Percentiles rank a stretch among this genome's conserved stretches.
These are phyloP conservation scores for Sterna hirundo DNA, from an alignment of 2,113 vertebrate genomes.

Conservation along the genomic window DNA sequence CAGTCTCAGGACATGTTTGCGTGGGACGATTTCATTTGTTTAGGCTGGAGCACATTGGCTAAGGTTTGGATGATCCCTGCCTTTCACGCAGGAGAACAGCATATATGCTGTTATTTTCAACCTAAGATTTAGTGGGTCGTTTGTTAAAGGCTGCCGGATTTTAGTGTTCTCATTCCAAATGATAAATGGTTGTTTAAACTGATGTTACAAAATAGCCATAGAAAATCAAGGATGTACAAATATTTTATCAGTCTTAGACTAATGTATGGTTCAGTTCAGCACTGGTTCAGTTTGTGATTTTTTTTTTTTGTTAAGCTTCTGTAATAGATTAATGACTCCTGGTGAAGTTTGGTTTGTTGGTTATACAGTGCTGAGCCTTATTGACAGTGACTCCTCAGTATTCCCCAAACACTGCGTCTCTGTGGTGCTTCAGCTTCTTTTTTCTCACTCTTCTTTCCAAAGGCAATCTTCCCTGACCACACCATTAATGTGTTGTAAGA, in stretches of 20 bases:
- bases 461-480: neutral
- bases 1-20: neutral
- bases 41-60: neutral
- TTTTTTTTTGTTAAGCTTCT: neutral
- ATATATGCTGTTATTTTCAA: neutral
- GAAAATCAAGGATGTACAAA: neutral
- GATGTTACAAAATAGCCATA: neutral
- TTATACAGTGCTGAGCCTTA: neutral
- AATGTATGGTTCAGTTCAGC: neutral
- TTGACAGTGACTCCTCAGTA: neutral
- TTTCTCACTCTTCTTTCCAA: neutral
- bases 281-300: neutral
- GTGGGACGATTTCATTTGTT: neutral
- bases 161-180: neutral
- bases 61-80: neutral
- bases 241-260: neutral
- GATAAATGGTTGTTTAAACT: neutral
- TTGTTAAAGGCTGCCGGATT: neutral
- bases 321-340: neutral
- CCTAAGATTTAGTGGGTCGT: neutral
- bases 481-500: fast-evolving
- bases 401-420: neutral
- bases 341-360: neutral
- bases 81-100: neutral
- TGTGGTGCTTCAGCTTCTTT: neutral